These are phyloP conservation scores for Gambusia yucatana DNA, from an alignment of 2,797 vertebrate genomes.

Conservation along the genomic window DNA sequence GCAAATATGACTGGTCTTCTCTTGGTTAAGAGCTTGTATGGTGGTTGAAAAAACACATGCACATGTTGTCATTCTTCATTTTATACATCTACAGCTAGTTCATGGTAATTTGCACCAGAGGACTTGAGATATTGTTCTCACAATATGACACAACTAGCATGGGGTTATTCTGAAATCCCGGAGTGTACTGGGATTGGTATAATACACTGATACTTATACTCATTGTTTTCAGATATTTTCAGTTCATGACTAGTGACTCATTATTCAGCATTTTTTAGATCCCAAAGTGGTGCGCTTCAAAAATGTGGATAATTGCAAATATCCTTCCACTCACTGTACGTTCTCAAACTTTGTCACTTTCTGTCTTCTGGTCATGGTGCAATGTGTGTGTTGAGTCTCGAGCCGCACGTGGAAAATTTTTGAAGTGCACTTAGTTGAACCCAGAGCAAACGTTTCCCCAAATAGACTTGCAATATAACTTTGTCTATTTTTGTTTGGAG, in stretches of 20 bases:
- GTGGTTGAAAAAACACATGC: neutral
- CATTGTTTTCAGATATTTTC: neutral
- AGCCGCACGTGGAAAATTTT: neutral
- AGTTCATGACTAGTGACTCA: neutral
- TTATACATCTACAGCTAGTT: neutral
- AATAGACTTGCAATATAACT: neutral
- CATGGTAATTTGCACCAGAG: neutral
- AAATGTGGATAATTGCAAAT: neutral
- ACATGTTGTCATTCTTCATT: conserved; percentile 1
- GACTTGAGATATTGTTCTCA: neutral
- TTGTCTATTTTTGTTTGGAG: neutral
- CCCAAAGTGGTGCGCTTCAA: neutral
- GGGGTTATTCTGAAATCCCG: neutral
- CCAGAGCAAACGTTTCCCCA: neutral
- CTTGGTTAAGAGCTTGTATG: conserved; percentile 5
- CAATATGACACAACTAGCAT: neutral
- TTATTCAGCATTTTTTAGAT: neutral
- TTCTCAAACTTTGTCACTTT: neutral
- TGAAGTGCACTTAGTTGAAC: neutral
- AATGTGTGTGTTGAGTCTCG: neutral
- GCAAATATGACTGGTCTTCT: conserved; percentile 22
- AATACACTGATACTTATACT: neutral
- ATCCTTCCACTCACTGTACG: neutral
- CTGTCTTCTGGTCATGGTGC: neutral
- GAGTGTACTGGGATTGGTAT: neutral